Evolutionary conservation across 53 echinoderm and acorn worm species (phyloP).

Genomic region (Henricia sp.): DNA sequence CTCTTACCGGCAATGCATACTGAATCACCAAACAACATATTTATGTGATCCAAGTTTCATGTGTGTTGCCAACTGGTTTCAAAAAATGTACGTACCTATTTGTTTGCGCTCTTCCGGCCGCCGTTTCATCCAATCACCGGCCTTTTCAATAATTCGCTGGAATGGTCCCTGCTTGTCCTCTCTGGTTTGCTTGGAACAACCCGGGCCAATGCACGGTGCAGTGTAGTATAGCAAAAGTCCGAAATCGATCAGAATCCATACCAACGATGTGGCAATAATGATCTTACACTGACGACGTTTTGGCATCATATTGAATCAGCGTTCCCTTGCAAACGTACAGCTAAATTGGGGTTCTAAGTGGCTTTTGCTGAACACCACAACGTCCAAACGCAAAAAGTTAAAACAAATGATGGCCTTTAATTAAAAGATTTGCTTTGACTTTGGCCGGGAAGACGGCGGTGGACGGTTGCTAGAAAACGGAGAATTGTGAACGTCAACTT

Average conservation of each 20-base stretch:
- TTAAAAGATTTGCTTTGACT: too few species aligned
- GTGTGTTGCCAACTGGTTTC: too few species aligned
- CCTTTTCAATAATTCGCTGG: conserved; percentile 88
- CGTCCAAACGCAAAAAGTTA: too few species aligned
- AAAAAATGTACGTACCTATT: conserved; percentile 93
- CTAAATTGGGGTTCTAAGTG: not conserved
- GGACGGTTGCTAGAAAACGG: too few species aligned
- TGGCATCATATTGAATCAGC: conserved; percentile 73
- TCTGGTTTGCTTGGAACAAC: conserved; percentile 52
- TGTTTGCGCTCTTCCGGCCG: conserved; percentile 95
- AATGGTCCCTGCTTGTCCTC: conserved; percentile 64
- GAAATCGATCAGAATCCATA: conserved; percentile 95
- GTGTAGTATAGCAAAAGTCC: conserved; percentile 88
- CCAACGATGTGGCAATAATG: conserved; percentile 92
- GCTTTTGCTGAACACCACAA: too few species aligned
- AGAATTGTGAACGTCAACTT: too few species aligned
- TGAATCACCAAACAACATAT: too few species aligned
- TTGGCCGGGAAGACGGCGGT: too few species aligned
- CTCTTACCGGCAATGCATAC: too few species aligned
- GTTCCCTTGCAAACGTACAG: too few species aligned
- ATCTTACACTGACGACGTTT: conserved; percentile 93
- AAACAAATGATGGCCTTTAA: too few species aligned
- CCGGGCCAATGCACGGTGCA: conserved; percentile 91
- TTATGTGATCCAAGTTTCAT: too few species aligned
- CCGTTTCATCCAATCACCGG: conserved; percentile 90